A percentile compares a stretch with the other conserved stretches of the same genome.
phyloP scores from a whole-genome alignment of 2,113 vertebrate species.

The Tetrao urogallus region DNA sequence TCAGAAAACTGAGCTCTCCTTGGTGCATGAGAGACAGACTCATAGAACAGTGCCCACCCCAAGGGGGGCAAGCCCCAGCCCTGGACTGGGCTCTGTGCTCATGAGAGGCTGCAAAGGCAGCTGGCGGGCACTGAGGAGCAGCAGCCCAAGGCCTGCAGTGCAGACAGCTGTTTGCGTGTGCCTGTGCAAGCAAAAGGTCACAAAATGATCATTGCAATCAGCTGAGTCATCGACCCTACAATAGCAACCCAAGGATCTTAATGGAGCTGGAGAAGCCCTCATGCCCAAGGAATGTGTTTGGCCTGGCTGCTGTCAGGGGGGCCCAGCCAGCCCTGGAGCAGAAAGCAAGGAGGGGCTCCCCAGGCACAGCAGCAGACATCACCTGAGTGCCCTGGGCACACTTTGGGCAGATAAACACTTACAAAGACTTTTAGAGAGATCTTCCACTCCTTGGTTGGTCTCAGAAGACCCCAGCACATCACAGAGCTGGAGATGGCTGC shows the following conservation, averaged over 20 bases:
- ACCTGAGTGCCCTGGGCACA: background rate
- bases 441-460: background rate
- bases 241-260: background rate
- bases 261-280: background rate
- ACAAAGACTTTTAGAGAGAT: background rate
- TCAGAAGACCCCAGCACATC: background rate
- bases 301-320: background rate
- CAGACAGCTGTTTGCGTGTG: background rate
- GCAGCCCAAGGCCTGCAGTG: background rate
- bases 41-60: background rate
- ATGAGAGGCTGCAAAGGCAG: background rate
- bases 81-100: background rate
- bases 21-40: background rate
- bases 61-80: background rate
- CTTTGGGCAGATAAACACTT: background rate
- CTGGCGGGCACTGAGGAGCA: fast-evolving
- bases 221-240: background rate
- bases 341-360: background rate
- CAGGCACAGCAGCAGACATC: background rate
- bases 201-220: background rate
- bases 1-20: background rate
- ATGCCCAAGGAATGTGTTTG: background rate
- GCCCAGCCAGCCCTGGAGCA: background rate
- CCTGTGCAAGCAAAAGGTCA: conserved; percentile 40
- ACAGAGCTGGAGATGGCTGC: background rate